Evolutionary conservation across 2,113 vertebrate genomes (phyloP).

Genomic region (Apus apus): DNA sequence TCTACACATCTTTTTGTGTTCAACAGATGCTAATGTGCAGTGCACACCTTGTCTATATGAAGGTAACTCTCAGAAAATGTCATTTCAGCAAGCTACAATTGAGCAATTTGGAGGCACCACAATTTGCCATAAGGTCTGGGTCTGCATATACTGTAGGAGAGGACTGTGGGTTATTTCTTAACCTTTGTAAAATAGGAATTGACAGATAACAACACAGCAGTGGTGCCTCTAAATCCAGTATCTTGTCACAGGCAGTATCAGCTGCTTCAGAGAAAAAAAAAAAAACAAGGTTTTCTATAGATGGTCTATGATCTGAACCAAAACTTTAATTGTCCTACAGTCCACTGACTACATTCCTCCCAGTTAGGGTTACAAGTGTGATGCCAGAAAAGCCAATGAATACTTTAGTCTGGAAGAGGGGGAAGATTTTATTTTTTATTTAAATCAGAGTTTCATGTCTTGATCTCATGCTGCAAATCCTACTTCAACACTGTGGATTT

Average conservation of each 20-base stretch:
- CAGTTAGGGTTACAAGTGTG: neutral
- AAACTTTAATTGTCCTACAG: neutral
- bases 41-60: neutral
- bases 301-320: neutral
- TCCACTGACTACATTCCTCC: neutral
- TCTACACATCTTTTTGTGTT: neutral
- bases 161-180: neutral
- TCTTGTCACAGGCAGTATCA: neutral
- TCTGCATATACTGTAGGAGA: neutral
- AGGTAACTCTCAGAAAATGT: neutral
- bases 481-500: neutral
- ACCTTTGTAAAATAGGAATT: neutral
- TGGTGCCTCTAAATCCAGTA: neutral
- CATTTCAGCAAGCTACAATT: conserved; percentile 8
- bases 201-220: neutral
- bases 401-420: neutral
- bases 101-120: neutral
- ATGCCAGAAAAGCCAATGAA: neutral
- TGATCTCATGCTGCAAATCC: neutral
- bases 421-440: neutral
- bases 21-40: neutral
- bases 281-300: neutral
- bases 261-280: neutral
- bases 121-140: neutral
- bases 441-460: neutral